These are phyloP conservation scores for Sternotherus odoratus DNA, from an alignment of 2,797 vertebrate species.

Conservation along the genomic window DNA sequence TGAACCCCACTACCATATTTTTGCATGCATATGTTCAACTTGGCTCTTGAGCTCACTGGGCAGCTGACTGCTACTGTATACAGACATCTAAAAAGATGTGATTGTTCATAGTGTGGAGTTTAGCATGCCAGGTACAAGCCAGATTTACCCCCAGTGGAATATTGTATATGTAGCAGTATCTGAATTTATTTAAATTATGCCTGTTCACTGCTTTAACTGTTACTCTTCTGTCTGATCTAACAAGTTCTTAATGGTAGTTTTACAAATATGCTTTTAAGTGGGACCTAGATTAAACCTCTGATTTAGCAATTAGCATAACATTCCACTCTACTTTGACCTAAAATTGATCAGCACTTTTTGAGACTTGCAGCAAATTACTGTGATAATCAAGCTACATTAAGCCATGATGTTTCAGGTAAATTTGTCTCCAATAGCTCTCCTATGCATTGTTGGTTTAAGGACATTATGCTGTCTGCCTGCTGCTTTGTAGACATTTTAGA, in stretches of 20 bases:
- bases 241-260: conserved; percentile 7
- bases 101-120: neutral
- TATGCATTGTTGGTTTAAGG: accelerated
- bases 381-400: conserved; percentile 69
- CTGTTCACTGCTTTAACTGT: neutral
- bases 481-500: neutral
- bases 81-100: neutral
- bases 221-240: conserved; percentile 6
- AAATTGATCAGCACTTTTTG: conserved; percentile 72
- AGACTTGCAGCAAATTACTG: conserved; percentile 66
- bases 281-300: neutral
- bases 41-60: neutral
- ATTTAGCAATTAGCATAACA: conserved; percentile 66
- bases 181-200: conserved; percentile 12
- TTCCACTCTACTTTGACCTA: conserved; percentile 64
- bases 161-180: neutral
- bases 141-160: neutral
- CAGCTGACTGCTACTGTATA: neutral
- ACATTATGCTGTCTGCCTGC: conserved; percentile 12
- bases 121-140: neutral
- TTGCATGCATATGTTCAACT: neutral
- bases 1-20: neutral
- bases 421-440: conserved; percentile 52
- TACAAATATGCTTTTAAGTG: conserved; percentile 36
- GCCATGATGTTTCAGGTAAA: conserved; percentile 55